Base-by-base conservation (phyloP, 2,888 invertebrate species). In the Parasteatoda lunata region DNA sequence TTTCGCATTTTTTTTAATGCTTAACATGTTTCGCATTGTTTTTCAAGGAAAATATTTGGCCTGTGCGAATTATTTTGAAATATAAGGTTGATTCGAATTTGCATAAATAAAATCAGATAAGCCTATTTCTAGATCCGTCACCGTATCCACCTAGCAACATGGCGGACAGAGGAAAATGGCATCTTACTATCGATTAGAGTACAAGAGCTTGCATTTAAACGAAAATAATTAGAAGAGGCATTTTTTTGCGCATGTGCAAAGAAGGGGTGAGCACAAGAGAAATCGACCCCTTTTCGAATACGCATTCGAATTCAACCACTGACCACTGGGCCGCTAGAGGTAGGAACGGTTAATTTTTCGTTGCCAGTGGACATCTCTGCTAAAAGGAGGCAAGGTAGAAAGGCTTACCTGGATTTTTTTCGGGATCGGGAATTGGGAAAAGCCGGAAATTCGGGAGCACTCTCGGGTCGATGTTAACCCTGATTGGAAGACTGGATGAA, bases 401-500 rank as follows among this genome's bases (percentile, higher is more conserved):
- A 71, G 75, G 68, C 85, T 86, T 86, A 86, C 85, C 85, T 86
- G 70, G 71, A 69, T 86, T 86, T 86, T 86, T 86, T 80, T 70
- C 66, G 77, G 66, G 51, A 47, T 48, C 15, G 48, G 54, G 65
- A 72, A 70, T 76, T 73, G 48, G 71, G 80, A 77, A 85, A 80
- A 80, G 70, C 80, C 71, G 85, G 80, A 86, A 85, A 86, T 80
- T 86, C 80, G 70, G 71, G 85, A 86, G 85, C 80, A 65, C 69
- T 66, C 47, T 52, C 68, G 52, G 77, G 76, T 77, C 85, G 85
- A 86, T 86, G 85, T 80, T 86, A 86, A 80, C 85, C 85, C 85
- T 86, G 85, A 86, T 86, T 86, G 85, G 85, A 77, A 86, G 85
- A 70, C 85, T 85, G 84, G 85, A 86, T 80, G 80, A 86, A 86